Base-by-base conservation (phyloP, 2,888 invertebrate genomes). In the Mesorhabditis spiculigera region DNA sequence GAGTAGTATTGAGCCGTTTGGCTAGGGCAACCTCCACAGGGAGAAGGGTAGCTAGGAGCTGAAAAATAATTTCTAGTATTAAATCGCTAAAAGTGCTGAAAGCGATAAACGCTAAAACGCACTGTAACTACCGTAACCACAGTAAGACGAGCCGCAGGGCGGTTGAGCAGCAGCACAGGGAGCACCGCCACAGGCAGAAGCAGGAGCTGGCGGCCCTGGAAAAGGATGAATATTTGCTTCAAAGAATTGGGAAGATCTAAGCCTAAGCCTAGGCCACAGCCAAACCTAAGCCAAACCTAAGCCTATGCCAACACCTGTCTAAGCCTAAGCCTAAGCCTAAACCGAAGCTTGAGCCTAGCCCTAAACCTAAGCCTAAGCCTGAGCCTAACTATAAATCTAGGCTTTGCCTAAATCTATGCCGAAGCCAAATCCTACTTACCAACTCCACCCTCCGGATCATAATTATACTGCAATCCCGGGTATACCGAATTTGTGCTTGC, bases 1-100 rank as follows among this genome's bases (percentile, higher is more conserved):
- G 58, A 50, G n/a, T 50, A 50, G 58, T 50, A 50, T n/a, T 50
- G 58, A n/a, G 58, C n/a, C 58, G 58, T n/a, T 50, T 50, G 58
- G 8, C n/a, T 10, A 10, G 8, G 58, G n/a, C 58, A 50, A 13
- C 58, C 58, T 2, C 58, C 58, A 50, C 58, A 50, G n/a, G 58
- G 58, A 28, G 28, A 28, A 28, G 28, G 28, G 28, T 28, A 28
- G 28, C 28, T 28, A 28, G 28, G 28, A 28, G 28, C 28, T 28
- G 28, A 28, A 28, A 28, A 28, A n/a, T n/a, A n/a, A n/a, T n/a
- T n/a, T n/a, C n/a, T n/a, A n/a, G n/a, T n/a, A n/a, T n/a, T n/a
- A n/a, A n/a, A n/a, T n/a, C n/a, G n/a, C n/a, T n/a, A n/a, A n/a
- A n/a, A n/a, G n/a, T n/a, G n/a, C n/a, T n/a, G n/a, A n/a, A n/a